Evolutionary conservation across 2,888 invertebrate genomes (phyloP).

Genomic region (Leptothorax acervorum): DNA sequence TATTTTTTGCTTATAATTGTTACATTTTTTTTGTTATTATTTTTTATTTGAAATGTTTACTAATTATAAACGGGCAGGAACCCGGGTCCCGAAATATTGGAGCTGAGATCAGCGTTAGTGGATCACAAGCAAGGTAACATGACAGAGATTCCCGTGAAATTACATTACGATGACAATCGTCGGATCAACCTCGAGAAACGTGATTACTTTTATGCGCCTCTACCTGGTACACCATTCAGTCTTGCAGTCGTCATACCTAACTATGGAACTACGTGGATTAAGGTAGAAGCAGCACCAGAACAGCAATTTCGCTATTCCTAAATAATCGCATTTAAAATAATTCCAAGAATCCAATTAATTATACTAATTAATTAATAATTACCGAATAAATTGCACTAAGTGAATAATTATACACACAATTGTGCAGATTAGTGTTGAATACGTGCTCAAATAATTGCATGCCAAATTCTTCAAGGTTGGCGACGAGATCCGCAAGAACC

Average conservation of each 20-base stretch:
- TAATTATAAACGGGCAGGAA: slow-evolving; percentile 73
- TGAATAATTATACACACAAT: not conserved
- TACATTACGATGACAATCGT: slow-evolving; percentile 95
- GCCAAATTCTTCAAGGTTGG: slow-evolving; percentile 87
- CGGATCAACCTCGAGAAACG: slow-evolving; percentile 92
- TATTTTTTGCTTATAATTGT: not conserved
- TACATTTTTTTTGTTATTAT: not conserved
- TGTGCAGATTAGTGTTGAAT: not conserved
- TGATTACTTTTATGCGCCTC: slow-evolving; percentile 93
- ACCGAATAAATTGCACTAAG: not conserved
- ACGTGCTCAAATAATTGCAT: not conserved
- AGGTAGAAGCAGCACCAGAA: slow-evolving; percentile 71
- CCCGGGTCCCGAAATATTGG: slow-evolving; percentile 79
- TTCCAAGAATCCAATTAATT: not conserved
- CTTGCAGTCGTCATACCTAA: slow-evolving; percentile 94
- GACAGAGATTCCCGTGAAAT: slow-evolving; percentile 90
- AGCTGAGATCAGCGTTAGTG: slow-evolving; percentile 91
- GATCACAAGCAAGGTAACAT: slow-evolving; percentile 89
- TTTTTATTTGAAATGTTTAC: not conserved
- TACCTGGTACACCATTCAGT: slow-evolving; percentile 95
- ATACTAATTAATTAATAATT: not conserved
- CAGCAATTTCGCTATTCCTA: not conserved
- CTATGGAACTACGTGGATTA: slow-evolving; percentile 92
- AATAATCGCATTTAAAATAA: not conserved
- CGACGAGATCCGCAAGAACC: slow-evolving; percentile 91